These are phyloP conservation scores for Microtus obscurus DNA, from an alignment of 2,797 vertebrate genomes.

Conservation along the genomic window DNA sequence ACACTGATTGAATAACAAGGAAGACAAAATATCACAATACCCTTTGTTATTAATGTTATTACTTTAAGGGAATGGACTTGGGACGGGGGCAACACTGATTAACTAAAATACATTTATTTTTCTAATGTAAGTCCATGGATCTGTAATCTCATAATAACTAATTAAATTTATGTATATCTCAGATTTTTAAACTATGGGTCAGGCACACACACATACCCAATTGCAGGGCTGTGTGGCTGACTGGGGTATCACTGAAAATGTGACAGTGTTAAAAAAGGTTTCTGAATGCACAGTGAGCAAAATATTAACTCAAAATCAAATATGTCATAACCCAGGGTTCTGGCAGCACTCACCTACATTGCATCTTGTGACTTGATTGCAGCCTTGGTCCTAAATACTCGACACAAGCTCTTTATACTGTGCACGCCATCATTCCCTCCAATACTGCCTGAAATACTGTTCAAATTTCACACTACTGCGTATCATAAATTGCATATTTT, in stretches of 20 bases:
- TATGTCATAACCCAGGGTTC: not conserved
- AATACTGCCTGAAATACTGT: not conserved
- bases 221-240: not conserved
- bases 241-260: not conserved
- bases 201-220: not conserved
- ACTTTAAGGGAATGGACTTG: not conserved
- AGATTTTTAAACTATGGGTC: not conserved
- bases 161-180: not conserved
- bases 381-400: not conserved
- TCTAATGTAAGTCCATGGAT: not conserved
- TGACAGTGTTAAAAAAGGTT: not conserved
- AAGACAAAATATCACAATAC: not conserved
- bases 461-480: not conserved
- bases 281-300: not conserved
- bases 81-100: not conserved
- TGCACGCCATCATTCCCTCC: fast-evolving
- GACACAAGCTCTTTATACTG: not conserved
- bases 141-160: not conserved
- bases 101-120: not conserved
- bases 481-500: not conserved
- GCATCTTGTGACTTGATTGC: not conserved
- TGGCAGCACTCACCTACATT: not conserved
- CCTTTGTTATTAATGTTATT: not conserved
- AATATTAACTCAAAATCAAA: not conserved
- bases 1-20: not conserved